phyloP scores from a whole-genome alignment of 2,888 invertebrate species.

The Leucozona laternaria region DNA sequence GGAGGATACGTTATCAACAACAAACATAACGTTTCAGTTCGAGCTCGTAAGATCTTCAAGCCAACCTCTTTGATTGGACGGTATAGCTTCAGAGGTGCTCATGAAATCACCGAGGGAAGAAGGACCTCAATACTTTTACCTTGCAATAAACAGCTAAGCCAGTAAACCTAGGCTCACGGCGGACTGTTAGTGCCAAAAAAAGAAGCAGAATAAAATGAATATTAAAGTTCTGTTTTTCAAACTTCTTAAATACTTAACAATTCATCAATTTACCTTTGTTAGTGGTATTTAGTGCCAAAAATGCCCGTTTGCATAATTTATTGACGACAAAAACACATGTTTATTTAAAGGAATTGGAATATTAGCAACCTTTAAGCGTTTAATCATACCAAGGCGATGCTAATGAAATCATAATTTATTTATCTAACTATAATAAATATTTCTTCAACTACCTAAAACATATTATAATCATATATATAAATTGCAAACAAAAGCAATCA shows the following conservation, averaged over 20 bases:
- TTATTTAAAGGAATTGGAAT: neutral
- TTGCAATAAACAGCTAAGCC: too few relatives aligned
- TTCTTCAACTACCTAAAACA: neutral
- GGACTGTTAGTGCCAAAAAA: too few relatives aligned
- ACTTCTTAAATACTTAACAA: neutral
- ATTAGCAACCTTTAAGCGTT: neutral
- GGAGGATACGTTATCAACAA: too few relatives aligned
- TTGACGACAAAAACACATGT: neutral
- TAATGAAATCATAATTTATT: slow-evolving; percentile 21
- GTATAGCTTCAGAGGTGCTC: too few relatives aligned
- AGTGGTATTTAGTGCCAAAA: neutral
- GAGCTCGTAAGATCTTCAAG: too few relatives aligned
- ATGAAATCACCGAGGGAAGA: too few relatives aligned
- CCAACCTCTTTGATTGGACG: too few relatives aligned
- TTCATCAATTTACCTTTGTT: neutral
- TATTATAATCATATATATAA: neutral
- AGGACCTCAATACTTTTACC: too few relatives aligned
- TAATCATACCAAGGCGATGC: neutral
- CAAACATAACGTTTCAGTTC: too few relatives aligned
- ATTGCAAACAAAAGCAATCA: slow-evolving; percentile 21
- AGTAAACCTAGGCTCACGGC: too few relatives aligned
- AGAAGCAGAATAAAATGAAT: too few relatives aligned
- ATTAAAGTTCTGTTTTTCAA: too few relatives aligned
- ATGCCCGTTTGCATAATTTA: neutral
- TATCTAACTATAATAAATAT: slow-evolving; percentile 21